A percentile compares a stretch with the other conserved stretches of the same genome.
phyloP scores from a whole-genome alignment of 2,113 vertebrate genomes.

The Plecotus auritus region DNA sequence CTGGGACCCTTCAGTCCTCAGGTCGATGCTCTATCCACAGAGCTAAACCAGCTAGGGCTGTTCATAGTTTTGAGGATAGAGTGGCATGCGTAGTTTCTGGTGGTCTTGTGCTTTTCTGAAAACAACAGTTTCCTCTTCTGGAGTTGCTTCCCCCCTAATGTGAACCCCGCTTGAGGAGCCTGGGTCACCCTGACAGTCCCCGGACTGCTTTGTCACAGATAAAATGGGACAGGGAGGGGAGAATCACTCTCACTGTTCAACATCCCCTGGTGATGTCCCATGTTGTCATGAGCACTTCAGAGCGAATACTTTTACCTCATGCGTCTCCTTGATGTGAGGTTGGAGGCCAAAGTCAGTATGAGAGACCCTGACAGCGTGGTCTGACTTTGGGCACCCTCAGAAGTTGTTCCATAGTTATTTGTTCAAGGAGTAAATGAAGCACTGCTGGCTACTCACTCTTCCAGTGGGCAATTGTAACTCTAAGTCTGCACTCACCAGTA shows the following conservation, averaged over 20 bases:
- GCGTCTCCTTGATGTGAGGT: background rate
- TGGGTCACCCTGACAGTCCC: background rate
- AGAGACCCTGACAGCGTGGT: background rate
- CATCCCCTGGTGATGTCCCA: fast-evolving
- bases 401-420: background rate
- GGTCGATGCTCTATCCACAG: too few species aligned
- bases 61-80: background rate
- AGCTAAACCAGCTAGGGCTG: too few species aligned
- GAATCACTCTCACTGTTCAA: fast-evolving
- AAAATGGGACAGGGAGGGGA: fast-evolving
- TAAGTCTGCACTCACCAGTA: background rate
- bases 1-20: too few species aligned
- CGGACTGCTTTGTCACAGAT: fast-evolving
- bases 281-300: background rate
- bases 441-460: background rate
- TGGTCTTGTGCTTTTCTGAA: background rate
- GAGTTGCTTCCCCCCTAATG: fast-evolving
- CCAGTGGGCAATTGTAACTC: background rate
- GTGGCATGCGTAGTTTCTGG: background rate
- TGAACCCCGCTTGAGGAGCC: background rate
- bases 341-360: background rate
- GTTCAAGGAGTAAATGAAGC: background rate
- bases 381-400: background rate
- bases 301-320: background rate
- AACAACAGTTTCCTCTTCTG: background rate